Evolutionary conservation across 2,797 vertebrate genomes (phyloP).

Genomic region (Hydrolagus colliei): DNA sequence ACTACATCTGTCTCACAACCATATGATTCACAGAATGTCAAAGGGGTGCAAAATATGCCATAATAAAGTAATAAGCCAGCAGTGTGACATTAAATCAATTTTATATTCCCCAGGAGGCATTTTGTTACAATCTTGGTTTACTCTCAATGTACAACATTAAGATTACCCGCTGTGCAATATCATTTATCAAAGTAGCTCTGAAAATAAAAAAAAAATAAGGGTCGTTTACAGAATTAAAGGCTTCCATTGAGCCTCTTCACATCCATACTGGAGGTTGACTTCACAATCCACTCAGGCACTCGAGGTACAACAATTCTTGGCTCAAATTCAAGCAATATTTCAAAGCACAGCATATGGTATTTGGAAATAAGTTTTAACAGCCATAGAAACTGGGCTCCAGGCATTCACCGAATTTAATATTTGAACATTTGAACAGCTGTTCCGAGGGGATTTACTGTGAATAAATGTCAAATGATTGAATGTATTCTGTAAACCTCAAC

Average conservation of each 20-base stretch:
- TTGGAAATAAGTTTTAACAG: background rate
- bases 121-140: constrained; percentile 11
- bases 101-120: background rate
- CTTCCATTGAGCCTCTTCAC: too few relatives aligned
- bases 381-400: background rate
- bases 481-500: too few relatives aligned
- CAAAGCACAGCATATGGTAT: background rate
- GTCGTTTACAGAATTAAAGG: too few relatives aligned
- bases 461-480: too few relatives aligned
- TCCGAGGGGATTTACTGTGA: too few relatives aligned
- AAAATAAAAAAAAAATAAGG: background rate
- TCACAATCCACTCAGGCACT: background rate
- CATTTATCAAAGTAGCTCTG: background rate
- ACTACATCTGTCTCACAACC: constrained; percentile 21
- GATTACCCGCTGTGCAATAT: constrained; percentile 1
- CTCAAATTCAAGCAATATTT: background rate
- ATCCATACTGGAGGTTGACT: background rate
- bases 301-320: background rate
- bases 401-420: background rate
- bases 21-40: constrained; percentile 21
- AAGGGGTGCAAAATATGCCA: constrained; percentile 13
- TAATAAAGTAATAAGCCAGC: constrained; percentile 14
- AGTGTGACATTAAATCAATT: constrained; percentile 26
- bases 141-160: background rate
- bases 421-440: background rate